A percentile compares a stretch with the other conserved stretches of the same genome.
These are phyloP conservation scores for Xylota sylvarum DNA, from an alignment of 2,888 invertebrate genomes.

Conservation along the genomic window DNA sequence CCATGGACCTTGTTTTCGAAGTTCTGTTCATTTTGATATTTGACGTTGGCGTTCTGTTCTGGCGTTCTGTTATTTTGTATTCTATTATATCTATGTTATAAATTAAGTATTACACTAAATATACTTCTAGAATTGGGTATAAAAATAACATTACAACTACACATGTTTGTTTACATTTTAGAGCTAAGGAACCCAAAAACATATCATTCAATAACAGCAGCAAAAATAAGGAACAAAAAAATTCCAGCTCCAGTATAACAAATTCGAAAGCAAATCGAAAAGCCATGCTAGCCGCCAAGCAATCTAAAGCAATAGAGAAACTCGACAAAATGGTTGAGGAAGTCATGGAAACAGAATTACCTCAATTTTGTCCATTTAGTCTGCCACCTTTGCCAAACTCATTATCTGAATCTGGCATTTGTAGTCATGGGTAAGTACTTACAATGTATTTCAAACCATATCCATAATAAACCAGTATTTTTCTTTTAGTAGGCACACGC, in stretches of 20 bases:
- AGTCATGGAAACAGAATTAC: constrained; percentile 82
- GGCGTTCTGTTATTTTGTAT: too few relatives aligned
- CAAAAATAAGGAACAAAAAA: constrained; percentile 80
- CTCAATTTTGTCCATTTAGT: constrained; percentile 81
- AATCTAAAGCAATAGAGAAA: constrained; percentile 84
- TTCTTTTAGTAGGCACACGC: constrained; percentile 77
- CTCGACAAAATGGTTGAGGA: constrained; percentile 85
- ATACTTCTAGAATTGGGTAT: too few relatives aligned
- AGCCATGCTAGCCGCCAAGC: constrained; percentile 83
- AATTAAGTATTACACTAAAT: too few relatives aligned
- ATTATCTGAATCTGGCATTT: constrained; percentile 83
- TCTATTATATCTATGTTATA: too few relatives aligned
- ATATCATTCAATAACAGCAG: constrained; percentile 77
- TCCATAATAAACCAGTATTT: not conserved
- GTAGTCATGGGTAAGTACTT: constrained; percentile 82
- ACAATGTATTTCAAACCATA: not conserved
- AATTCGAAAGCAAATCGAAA: constrained; percentile 83
- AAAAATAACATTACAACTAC: too few relatives aligned
- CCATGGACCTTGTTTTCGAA: too few relatives aligned
- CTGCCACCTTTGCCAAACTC: constrained; percentile 82
- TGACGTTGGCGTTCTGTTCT: too few relatives aligned
- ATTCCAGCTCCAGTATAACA: constrained; percentile 80
- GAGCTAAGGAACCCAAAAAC: constrained; percentile 65
- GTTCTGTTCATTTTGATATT: too few relatives aligned
- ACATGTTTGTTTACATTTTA: constrained; percentile 13